phyloP scores from a whole-genome alignment of 2,888 invertebrate species.

The Drosophila hamatofila region DNA sequence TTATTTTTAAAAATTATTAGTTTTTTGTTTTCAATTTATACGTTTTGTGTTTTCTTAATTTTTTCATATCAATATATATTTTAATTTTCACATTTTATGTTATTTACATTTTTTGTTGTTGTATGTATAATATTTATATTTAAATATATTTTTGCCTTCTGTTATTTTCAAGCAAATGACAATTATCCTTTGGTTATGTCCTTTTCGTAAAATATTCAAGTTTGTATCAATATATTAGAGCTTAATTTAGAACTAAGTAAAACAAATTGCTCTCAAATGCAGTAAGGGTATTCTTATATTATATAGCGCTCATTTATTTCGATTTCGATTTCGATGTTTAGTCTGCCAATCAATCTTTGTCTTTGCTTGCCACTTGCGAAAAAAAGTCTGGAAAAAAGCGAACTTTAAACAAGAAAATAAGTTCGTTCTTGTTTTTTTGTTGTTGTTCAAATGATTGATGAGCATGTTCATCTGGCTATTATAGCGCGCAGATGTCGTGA shows the following conservation, averaged over 20 bases:
- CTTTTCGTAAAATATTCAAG: background rate
- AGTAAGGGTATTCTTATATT: conserved; percentile 7
- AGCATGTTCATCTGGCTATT: conserved; percentile 37
- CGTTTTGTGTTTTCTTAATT: background rate
- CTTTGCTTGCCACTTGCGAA: conserved; percentile 31
- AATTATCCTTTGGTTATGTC: background rate
- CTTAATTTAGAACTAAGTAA: background rate
- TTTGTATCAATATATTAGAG: background rate
- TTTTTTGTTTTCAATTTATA: background rate
- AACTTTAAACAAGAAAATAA: conserved; percentile 72
- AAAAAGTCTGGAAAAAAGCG: conserved; percentile 23
- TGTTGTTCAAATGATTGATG: conserved; percentile 69
- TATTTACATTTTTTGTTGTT: too few species aligned
- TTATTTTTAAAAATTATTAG: too few species aligned
- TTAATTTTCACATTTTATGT: background rate
- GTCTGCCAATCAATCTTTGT: conserved; percentile 76
- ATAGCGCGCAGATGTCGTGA: conserved; percentile 50
- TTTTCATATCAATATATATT: too few species aligned
- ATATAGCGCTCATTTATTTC: background rate
- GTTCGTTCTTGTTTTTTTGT: conserved; percentile 39
- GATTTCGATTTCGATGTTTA: conserved; percentile 27
- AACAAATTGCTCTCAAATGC: background rate
- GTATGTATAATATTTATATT: too few species aligned
- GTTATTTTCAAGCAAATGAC: background rate
- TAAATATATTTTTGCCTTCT: too few species aligned